A percentile compares a stretch with the other conserved stretches of the same genome.
These are phyloP conservation scores for Oryzias melastigma DNA, from an alignment of 2,113 vertebrate genomes.

Conservation along the genomic window DNA sequence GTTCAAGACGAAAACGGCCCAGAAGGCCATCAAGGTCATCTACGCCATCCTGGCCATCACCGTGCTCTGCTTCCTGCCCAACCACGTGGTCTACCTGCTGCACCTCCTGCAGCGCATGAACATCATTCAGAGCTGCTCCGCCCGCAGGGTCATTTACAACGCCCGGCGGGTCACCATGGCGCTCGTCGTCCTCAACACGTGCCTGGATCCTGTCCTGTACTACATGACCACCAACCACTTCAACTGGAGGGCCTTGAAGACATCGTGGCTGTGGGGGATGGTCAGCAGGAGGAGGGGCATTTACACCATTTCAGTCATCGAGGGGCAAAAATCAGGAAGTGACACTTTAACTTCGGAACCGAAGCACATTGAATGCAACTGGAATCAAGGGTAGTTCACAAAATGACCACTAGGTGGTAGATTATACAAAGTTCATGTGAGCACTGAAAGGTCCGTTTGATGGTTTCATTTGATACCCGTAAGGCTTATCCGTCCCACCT, in stretches of 20 bases:
- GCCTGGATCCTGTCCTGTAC: conserved; percentile 84
- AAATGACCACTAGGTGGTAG: too few relatives aligned
- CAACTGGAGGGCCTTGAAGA: conserved; percentile 46
- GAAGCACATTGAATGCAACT: too few relatives aligned
- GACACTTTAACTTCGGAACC: too few relatives aligned
- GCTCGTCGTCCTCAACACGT: conserved; percentile 77
- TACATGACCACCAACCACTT: conserved; percentile 74
- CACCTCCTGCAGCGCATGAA: conserved; percentile 62
- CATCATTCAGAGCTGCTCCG: conserved; percentile 34
- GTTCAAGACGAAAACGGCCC: conserved; percentile 53
- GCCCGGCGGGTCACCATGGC: conserved; percentile 73
- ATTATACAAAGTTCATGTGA: too few relatives aligned
- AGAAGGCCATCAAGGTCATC: conserved; percentile 77
- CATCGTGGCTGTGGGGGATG: conserved; percentile 21
- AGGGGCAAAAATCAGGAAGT: not conserved
- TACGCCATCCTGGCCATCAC: conserved; percentile 78
- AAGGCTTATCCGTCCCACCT: too few relatives aligned
- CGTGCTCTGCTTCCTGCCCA: conserved; percentile 81
- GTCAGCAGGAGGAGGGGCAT: conserved; percentile 30
- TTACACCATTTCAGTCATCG: conserved; percentile 56
- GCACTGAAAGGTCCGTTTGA: too few relatives aligned
- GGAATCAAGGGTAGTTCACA: too few relatives aligned
- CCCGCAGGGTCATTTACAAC: conserved; percentile 34
- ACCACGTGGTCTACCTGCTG: conserved; percentile 74
- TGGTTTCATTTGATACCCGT: too few relatives aligned